These are phyloP conservation scores for Gallinago paraguaiae DNA, from an alignment of 2,113 vertebrate genomes.

Conservation along the genomic window DNA sequence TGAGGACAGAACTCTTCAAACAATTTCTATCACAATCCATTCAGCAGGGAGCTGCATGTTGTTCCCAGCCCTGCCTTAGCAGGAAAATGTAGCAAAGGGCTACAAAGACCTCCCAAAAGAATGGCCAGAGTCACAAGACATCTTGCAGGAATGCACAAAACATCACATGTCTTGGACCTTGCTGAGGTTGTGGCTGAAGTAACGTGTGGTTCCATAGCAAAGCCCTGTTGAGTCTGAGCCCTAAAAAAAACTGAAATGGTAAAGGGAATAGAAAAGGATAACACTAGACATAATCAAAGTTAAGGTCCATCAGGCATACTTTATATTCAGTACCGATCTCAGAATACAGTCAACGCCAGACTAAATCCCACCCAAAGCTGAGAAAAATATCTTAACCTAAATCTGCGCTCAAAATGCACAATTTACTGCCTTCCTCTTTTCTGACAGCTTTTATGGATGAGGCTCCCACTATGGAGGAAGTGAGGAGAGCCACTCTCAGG, in stretches of 20 bases:
- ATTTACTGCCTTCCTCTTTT: background rate
- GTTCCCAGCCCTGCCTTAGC: background rate
- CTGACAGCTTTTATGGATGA: background rate
- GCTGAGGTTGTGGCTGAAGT: background rate
- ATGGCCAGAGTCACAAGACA: constrained; percentile 39
- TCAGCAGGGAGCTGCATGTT: background rate
- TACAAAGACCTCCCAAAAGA: background rate
- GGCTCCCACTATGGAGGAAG: background rate
- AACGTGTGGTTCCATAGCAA: background rate
- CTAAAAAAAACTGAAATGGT: background rate
- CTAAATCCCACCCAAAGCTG: background rate
- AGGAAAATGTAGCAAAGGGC: background rate
- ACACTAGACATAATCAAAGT: background rate
- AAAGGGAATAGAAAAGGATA: background rate
- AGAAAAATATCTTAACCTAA: background rate
- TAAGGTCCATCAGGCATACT: background rate
- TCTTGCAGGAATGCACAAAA: constrained; percentile 47
- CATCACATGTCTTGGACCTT: constrained; percentile 56
- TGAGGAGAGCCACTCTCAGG: background rate
- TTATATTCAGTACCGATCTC: background rate
- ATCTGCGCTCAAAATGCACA: background rate
- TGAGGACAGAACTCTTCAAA: background rate
- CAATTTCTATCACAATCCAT: background rate
- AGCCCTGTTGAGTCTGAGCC: background rate
- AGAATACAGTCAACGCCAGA: background rate